A percentile compares a stretch with the other conserved stretches of the same genome.
These are phyloP conservation scores for Taphrorychus bicolor DNA, from an alignment of 2,888 invertebrate species.

Conservation along the genomic window DNA sequence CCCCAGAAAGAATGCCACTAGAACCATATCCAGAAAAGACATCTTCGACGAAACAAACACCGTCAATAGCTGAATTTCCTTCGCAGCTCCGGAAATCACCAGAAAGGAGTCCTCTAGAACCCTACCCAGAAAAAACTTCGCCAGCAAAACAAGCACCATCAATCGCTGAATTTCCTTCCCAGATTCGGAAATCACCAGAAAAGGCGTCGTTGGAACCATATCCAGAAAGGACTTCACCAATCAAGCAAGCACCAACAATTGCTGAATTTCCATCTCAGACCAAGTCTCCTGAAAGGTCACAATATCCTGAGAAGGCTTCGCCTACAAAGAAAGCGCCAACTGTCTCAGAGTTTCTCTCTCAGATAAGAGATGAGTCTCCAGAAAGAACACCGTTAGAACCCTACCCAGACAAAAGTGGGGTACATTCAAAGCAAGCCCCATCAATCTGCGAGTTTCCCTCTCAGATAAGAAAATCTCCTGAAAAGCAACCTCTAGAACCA, in stretches of 20 bases:
- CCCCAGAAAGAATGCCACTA: slow-evolving; percentile 43
- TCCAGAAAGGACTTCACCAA: slow-evolving; percentile 37
- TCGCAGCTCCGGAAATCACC: slow-evolving; percentile 44
- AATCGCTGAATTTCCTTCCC: slow-evolving; percentile 44
- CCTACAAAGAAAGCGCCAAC: slow-evolving; percentile 26
- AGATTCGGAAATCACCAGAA: slow-evolving; percentile 42
- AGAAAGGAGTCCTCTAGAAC: slow-evolving; percentile 41
- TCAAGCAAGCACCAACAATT: slow-evolving; percentile 33
- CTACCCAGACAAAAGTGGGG: slow-evolving; percentile 39
- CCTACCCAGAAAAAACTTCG: slow-evolving; percentile 39
- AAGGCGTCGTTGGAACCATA: slow-evolving; percentile 43
- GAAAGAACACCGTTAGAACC: slow-evolving; percentile 37
- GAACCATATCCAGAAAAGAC: slow-evolving; percentile 39
- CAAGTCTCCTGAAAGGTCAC: slow-evolving; percentile 44
- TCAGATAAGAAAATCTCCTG: slow-evolving; percentile 44
- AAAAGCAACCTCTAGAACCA: slow-evolving; percentile 42
- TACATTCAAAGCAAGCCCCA: slow-evolving; percentile 33
- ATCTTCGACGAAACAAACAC: slow-evolving; percentile 25
- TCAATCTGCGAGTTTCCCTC: slow-evolving; percentile 45
- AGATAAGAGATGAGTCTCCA: slow-evolving; percentile 42
- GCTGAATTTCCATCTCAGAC: slow-evolving; percentile 45
- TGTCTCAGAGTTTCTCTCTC: slow-evolving; percentile 45
- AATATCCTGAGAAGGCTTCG: slow-evolving; percentile 38
- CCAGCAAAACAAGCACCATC: slow-evolving; percentile 31
- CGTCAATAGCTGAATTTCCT: slow-evolving; percentile 43